Evolutionary conservation across 2,113 vertebrate genomes (phyloP).

Genomic region (Cochlearius cochlearius): DNA sequence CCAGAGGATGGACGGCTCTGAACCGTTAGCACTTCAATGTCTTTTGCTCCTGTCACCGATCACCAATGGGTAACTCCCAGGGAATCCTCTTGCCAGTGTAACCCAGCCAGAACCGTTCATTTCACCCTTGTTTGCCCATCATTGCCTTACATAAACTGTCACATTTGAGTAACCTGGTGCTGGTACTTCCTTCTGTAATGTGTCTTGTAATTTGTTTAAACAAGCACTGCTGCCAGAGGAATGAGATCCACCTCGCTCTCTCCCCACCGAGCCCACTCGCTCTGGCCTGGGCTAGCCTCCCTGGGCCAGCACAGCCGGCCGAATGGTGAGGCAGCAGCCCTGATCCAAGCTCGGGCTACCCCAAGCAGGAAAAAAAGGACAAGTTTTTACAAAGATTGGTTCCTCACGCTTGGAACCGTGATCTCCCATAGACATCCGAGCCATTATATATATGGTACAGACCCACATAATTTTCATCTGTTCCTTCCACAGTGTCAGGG

Average conservation of each 20-base stretch:
- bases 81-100: not conserved
- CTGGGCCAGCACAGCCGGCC: not conserved
- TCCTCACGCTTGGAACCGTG: not conserved
- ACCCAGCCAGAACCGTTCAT: not conserved
- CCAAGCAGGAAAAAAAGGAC: not conserved
- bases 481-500: not conserved
- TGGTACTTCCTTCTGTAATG: not conserved
- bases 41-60: not conserved
- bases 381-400: not conserved
- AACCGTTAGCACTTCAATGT: not conserved
- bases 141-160: not conserved
- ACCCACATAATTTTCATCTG: not conserved
- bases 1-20: not conserved
- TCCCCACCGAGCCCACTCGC: fast-evolving
- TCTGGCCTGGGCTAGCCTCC: not conserved
- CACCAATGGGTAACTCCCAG: not conserved
- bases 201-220: not conserved
- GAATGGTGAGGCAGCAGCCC: fast-evolving
- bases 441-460: not conserved
- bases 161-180: fast-evolving
- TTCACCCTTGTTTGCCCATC: not conserved
- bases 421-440: not conserved
- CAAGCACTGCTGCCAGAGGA: not conserved
- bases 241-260: not conserved
- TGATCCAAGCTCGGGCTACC: not conserved